Percentiles rank a stretch among this genome's conserved stretches.
Evolutionary conservation across 2,113 vertebrate species (phyloP).

Genomic region (Rhinopomastus cyanomelas): DNA sequence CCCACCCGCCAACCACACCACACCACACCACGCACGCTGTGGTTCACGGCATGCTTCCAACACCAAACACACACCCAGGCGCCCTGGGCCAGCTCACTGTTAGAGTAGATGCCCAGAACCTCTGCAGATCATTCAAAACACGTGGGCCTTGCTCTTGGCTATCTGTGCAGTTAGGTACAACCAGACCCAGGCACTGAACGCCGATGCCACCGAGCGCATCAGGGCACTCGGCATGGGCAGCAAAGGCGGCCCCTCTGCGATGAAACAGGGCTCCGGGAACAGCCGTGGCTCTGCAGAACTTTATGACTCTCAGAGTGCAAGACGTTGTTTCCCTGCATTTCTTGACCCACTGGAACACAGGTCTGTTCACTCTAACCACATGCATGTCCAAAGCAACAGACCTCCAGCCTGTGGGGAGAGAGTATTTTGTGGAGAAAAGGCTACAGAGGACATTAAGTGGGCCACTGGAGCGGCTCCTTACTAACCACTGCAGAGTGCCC

Average conservation of each 20-base stretch:
- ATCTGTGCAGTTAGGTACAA: background rate
- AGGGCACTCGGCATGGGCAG: background rate
- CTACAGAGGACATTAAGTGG: conserved; percentile 16
- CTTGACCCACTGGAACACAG: background rate
- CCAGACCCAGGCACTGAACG: background rate
- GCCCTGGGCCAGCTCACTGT: too few species aligned
- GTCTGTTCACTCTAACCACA: background rate
- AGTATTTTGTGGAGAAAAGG: conserved; percentile 13
- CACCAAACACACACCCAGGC: background rate
- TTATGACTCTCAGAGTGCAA: background rate
- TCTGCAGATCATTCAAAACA: background rate
- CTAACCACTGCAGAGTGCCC: conserved; percentile 53
- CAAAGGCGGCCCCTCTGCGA: background rate
- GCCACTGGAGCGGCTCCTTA: conserved; percentile 37
- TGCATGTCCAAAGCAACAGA: background rate
- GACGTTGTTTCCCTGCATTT: background rate
- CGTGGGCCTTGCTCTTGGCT: background rate
- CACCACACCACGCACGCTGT: background rate
- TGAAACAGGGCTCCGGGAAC: background rate
- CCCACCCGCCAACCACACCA: background rate
- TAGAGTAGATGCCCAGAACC: background rate
- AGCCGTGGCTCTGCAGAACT: background rate
- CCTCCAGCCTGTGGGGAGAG: background rate
- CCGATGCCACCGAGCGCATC: background rate
- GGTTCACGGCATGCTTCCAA: background rate